Evolutionary conservation across 2,797 vertebrate genomes (phyloP), one percentile per base, ranked within the genome.

Genomic region (Eptatretus atami): DNA sequence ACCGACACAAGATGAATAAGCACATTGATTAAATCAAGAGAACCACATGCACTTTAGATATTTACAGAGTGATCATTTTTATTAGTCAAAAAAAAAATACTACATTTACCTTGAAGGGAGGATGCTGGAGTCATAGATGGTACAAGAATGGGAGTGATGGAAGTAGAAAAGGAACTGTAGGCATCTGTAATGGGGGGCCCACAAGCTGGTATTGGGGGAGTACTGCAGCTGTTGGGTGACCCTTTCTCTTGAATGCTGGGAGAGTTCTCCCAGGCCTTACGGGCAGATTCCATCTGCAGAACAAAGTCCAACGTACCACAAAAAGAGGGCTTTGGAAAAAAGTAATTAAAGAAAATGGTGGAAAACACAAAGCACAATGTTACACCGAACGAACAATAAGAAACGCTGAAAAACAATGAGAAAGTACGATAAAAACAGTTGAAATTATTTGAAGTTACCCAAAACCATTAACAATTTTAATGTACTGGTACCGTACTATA

Each of bases 221-320:
- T 82, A 12, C 85, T 75, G 3, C 88, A 81, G 11, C 85, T 84
- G 69, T 82, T 85, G 0, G 90, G 87, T 0, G 86, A 86, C 57
- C 76, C 84, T 70, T 96, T 98, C 69, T 95, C 92, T 67, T 76
- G 76, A 61, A 95, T 74, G 66, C 78, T 95, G 1, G 86, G 92
- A 8, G 90, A 98, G 76, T 98, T 98, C 72, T 98, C 92, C 92
- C 92, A 96, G 0, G 92, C 92, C 73, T 98, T 98, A 25, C 90
- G 84, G 15, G 92, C 92, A 1, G 88, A 98, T 69, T 98, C 92
- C 92, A 98, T 98, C 92, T 98, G 66, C 70, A 66, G 12, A 68
- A n/a, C 9, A 10, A 24, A 61, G 55, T 19, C 14, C 55, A 57
- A 14, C 14, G 14, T 14, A 14, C 14, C 55, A 19, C 19, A 19